Conservation (phyloP, 2,113 vertebrate genomes). For the Protobothrops mucrosquamatus region DNA sequence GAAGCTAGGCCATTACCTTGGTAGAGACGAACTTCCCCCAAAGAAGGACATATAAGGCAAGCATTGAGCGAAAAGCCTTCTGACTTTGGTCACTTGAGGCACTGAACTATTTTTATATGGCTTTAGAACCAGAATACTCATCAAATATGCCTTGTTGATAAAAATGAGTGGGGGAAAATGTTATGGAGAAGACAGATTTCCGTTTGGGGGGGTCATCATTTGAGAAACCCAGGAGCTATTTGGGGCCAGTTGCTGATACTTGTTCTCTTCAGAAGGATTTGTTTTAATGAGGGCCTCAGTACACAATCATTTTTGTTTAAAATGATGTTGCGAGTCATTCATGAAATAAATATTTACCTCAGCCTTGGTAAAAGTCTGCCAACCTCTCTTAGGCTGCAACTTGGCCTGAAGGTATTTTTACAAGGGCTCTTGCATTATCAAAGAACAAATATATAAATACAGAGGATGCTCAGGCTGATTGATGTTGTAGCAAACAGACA, state of each 20-base stretch:
- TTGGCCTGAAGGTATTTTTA: background rate
- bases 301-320: background rate
- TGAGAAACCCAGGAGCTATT: background rate
- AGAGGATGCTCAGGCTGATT: background rate
- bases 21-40: slow-evolving; percentile 18
- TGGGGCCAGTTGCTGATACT: fast-evolving
- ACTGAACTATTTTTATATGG: slow-evolving; percentile 36
- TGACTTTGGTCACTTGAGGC: slow-evolving; percentile 32
- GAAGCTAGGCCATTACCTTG: slow-evolving; percentile 16
- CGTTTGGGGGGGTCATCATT: background rate
- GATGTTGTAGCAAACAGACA: background rate
- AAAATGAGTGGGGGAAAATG: background rate
- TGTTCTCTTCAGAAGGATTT: background rate
- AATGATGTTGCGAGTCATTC: background rate
- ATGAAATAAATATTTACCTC: background rate
- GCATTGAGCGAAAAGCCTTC: slow-evolving; percentile 25
- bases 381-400: fast-evolving
- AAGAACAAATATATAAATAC: background rate
- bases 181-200: background rate
- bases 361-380: background rate
- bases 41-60: slow-evolving; percentile 58
- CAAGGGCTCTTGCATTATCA: background rate
- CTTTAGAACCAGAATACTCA: slow-evolving; percentile 11
- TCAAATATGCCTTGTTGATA: slow-evolving; percentile 3
- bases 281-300: background rate